phyloP scores from a whole-genome alignment of 1,140 invertebrate species.

The Anastrepha obliqua region DNA sequence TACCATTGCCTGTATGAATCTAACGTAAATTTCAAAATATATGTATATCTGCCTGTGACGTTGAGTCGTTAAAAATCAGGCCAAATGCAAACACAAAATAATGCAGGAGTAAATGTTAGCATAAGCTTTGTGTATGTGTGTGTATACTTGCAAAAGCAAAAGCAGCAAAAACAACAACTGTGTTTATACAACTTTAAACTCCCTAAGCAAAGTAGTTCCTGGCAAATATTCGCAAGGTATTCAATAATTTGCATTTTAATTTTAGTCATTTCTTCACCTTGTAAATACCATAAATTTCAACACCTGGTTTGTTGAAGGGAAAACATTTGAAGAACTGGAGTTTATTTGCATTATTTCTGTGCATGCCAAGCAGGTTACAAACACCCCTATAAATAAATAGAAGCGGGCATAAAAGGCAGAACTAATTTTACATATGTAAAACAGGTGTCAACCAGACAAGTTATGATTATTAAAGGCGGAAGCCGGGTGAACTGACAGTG shows the following conservation, averaged over 20 bases:
- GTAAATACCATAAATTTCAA: constrained; percentile 38
- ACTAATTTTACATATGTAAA: constrained; percentile 33
- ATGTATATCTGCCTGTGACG: not conserved
- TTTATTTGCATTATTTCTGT: constrained; percentile 32
- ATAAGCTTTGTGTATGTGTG: not conserved
- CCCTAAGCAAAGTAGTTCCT: not conserved
- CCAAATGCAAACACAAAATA: not conserved
- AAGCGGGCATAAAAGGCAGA: not conserved
- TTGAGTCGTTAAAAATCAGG: not conserved
- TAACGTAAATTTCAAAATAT: not conserved
- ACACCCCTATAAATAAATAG: not conserved
- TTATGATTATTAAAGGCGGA: not conserved
- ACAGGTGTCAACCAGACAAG: constrained; percentile 2
- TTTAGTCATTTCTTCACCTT: constrained; percentile 35
- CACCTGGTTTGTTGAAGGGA: constrained; percentile 13
- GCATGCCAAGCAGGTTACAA: not conserved
- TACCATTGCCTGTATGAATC: not conserved
- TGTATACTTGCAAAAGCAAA: not conserved
- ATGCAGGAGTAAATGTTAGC: not conserved
- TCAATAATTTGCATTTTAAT: constrained; percentile 48
- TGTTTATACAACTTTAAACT: not conserved
- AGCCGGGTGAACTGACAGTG: not conserved
- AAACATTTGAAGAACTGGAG: constrained; percentile 11
- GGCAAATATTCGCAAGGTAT: not conserved
- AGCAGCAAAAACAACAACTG: not conserved